phyloP scores from a whole-genome alignment of 2,113 vertebrate species.

The Zingel zingel region DNA sequence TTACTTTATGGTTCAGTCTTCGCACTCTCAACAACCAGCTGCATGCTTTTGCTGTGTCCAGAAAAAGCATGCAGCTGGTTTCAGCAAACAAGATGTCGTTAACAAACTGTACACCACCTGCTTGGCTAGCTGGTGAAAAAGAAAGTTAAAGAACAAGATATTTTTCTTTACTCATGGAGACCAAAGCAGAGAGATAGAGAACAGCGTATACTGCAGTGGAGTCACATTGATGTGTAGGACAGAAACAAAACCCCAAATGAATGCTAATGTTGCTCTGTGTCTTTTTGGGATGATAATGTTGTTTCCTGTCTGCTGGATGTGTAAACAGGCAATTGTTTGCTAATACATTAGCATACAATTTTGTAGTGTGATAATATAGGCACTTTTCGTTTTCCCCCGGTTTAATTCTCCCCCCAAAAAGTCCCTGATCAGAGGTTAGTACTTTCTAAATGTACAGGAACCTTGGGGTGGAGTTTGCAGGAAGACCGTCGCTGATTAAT shows the following conservation, averaged over 20 bases:
- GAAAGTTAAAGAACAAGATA: not conserved
- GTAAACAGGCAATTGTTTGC: not conserved
- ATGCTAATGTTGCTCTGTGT: not conserved
- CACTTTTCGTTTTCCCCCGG: too few relatives aligned
- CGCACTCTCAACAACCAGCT: not conserved
- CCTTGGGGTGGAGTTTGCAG: too few relatives aligned
- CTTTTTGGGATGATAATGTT: not conserved
- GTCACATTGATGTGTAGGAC: not conserved
- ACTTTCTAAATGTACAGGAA: too few relatives aligned
- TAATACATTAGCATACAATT: not conserved
- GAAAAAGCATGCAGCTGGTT: constrained; percentile 15
- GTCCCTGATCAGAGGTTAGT: too few relatives aligned
- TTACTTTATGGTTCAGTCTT: not conserved
- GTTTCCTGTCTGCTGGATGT: constrained; percentile 10
- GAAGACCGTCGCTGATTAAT: too few relatives aligned
- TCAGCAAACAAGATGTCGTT: not conserved
- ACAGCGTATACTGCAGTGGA: not conserved
- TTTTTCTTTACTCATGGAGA: constrained; percentile 12
- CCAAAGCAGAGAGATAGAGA: not conserved
- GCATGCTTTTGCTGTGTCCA: too few relatives aligned
- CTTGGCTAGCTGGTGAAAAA: constrained; percentile 2
- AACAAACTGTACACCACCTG: not conserved
- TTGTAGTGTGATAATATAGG: not conserved
- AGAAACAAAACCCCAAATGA: not conserved
- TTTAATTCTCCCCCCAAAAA: too few relatives aligned